A percentile compares a stretch with the other conserved stretches of the same genome.
Conservation (phyloP, 1,140 invertebrate species). For the Trichoplusia ni region DNA sequence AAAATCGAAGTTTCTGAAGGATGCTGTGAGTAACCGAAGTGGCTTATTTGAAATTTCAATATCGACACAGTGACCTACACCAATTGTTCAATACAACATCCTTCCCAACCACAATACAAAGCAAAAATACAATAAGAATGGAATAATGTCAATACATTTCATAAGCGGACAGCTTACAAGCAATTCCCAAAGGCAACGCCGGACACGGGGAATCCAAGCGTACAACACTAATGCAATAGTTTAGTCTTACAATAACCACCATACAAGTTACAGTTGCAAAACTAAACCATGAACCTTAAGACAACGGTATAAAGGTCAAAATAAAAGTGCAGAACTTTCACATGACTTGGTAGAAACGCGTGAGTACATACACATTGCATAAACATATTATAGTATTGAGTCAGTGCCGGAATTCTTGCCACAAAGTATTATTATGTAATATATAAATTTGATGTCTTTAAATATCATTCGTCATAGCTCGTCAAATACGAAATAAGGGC, state of each 20-base stretch:
- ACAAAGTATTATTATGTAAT: conserved; percentile 15
- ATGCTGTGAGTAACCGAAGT: no score
- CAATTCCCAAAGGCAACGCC: conserved; percentile 11
- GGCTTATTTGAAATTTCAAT: no score
- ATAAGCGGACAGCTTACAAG: conserved; percentile 4
- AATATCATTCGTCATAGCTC: background rate
- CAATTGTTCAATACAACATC: no score
- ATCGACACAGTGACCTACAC: no score
- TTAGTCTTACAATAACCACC: conserved; percentile 6
- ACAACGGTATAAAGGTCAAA: background rate
- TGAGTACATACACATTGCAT: conserved; percentile 6
- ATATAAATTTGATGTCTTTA: no score
- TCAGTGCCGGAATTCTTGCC: background rate
- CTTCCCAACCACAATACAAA: no score
- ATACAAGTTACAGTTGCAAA: background rate
- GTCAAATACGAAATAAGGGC: background rate
- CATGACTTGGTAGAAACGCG: background rate
- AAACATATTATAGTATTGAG: conserved; percentile 12
- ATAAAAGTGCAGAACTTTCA: background rate
- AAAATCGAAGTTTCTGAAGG: no score
- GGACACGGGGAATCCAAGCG: conserved; percentile 1
- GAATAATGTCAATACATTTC: conserved; percentile 1
- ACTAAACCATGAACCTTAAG: background rate
- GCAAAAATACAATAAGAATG: conserved; percentile 2
- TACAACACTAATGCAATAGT: conserved; percentile 21